Base-by-base conservation (phyloP, 2,888 invertebrate species). In the Clitarchus hookeri region DNA sequence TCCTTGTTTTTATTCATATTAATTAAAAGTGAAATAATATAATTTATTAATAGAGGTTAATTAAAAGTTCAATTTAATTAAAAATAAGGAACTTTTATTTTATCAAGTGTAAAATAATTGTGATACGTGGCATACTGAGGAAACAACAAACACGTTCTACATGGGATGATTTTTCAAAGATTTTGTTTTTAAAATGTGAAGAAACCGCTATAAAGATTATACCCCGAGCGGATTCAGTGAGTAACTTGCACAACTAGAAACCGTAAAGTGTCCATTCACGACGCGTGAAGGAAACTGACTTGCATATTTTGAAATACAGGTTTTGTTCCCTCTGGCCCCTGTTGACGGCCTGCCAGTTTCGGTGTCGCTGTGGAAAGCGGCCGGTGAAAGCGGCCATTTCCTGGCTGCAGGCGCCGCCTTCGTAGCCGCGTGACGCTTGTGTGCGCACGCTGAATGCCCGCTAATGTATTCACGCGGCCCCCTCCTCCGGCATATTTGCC, bases 361-460 rank as follows among this genome's bases (percentile, higher is more conserved):
- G 12, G 19, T n/a, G 65, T 19, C 65, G 23, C 65, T 23, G 65
- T 65, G 65, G 65, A 65, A 65, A 65, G 65, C n/a, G 65, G 65
- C 12, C 8, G n/a, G 65, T 19, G 65, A 65, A n/a, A 65, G 65
- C n/a, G 65, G 65, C 23, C 13, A 16, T 65, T 65, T 19, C 65
- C 16, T 16, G 65, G 13, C 65, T 19, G 8, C 19, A 19, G 65
- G 23, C 65, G 65, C 65, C 65, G 65, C 65, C 65, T 65, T 6
- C n/a, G 65, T 6, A 23, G 65, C 65, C 13, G 8, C 23, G 65
- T 23, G n/a, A 65, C 65, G 65, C 65, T 23, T 65, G 65, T 65
- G 65, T 65, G 65, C 65, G n/a, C 65, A n/a, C n/a, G 65, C 65
- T 23, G 65, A 65, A 65, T 65, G 65, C 65, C 65, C 65, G 65